phyloP scores from a whole-genome alignment of 2,797 vertebrate genomes.

The Gorsachius magnificus region DNA sequence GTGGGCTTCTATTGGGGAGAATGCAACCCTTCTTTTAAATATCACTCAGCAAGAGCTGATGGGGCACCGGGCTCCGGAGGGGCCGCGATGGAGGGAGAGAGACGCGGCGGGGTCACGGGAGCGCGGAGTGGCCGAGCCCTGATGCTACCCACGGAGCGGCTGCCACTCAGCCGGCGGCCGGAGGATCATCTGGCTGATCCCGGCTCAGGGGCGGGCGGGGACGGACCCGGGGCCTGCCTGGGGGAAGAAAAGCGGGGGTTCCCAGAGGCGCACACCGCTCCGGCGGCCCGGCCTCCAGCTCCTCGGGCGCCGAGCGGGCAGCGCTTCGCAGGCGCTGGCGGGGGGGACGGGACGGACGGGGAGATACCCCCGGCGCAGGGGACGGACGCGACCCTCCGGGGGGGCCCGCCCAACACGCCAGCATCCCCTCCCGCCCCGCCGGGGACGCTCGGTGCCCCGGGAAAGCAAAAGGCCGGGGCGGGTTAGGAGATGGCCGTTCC shows the following conservation, averaged over 20 bases:
- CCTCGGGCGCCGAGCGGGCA: neutral
- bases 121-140: neutral
- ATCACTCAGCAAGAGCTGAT: constrained; percentile 65
- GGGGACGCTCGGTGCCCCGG: neutral
- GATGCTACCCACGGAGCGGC: constrained; percentile 46
- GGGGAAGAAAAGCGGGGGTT: neutral
- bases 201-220: constrained; percentile 48
- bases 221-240: constrained; percentile 13
- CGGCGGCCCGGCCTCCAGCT: neutral
- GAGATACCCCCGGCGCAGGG: rapidly evolving
- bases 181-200: constrained; percentile 71
- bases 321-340: neutral
- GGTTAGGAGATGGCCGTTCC: neutral
- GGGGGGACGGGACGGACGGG: too few relatives aligned
- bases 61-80: constrained; percentile 63
- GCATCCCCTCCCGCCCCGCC: neutral
- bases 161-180: constrained; percentile 55
- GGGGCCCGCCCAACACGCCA: neutral
- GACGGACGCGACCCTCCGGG: rapidly evolving
- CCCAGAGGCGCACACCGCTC: neutral
- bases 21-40: constrained; percentile 80
- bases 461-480: neutral
- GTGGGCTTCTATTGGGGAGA: constrained; percentile 76
- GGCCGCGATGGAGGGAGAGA: neutral
- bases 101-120: constrained; percentile 34